Conservation (phyloP, 2,888 invertebrate genomes). For the Scrobipalpa costella region DNA sequence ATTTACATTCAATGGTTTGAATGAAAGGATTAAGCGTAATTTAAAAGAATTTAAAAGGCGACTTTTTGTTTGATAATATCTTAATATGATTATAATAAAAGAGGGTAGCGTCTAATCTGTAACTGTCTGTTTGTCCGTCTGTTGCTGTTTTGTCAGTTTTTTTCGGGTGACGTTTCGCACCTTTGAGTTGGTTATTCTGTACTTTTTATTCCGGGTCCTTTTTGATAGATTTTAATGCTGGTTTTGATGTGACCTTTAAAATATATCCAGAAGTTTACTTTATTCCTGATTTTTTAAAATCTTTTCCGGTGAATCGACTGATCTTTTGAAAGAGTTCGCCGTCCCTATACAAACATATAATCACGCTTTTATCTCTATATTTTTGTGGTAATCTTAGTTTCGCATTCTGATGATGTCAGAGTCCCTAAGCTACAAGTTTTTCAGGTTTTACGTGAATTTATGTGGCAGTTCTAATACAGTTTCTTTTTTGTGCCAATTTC, state of each 20-base stretch:
- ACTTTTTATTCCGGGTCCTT: background rate
- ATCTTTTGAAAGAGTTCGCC: too few species aligned
- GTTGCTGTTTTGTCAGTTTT: slow-evolving; percentile 54
- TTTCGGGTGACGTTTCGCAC: slow-evolving; percentile 64
- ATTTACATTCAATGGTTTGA: slow-evolving; percentile 45
- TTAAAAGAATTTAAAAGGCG: slow-evolving; percentile 47
- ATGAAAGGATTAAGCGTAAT: slow-evolving; percentile 69
- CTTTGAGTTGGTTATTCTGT: slow-evolving; percentile 52
- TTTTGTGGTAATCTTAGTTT: too few species aligned
- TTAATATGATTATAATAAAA: slow-evolving; percentile 76
- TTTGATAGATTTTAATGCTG: background rate
- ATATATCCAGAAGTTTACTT: too few species aligned
- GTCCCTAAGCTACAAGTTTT: too few species aligned
- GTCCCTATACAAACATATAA: too few species aligned
- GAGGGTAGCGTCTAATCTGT: slow-evolving; percentile 74
- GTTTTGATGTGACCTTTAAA: background rate
- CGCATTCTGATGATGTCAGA: too few species aligned
- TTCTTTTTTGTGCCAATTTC: too few species aligned
- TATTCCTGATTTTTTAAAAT: too few species aligned
- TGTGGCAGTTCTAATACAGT: too few species aligned
- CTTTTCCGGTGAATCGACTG: too few species aligned
- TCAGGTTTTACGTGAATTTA: too few species aligned
- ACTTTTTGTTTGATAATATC: slow-evolving; percentile 71
- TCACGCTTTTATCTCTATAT: too few species aligned
- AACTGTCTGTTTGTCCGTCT: slow-evolving; percentile 65